Conservation (phyloP, 64 coral and sea anemone species). For the Actinia equina region DNA sequence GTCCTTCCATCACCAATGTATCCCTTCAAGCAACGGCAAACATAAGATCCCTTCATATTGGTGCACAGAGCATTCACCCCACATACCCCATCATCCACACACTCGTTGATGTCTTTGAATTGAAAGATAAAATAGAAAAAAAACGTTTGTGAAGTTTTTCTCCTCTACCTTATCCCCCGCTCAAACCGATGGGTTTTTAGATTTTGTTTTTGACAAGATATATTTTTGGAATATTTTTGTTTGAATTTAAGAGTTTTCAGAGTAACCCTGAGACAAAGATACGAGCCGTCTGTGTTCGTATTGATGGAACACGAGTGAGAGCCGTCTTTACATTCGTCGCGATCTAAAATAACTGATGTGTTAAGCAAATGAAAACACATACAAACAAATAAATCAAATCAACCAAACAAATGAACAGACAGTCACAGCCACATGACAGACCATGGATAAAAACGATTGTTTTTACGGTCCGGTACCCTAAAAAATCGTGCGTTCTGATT, state of each 20-base stretch:
- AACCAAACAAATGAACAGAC: too few species aligned
- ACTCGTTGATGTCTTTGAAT: conserved; percentile 27
- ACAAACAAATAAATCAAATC: too few species aligned
- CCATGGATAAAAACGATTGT: too few species aligned
- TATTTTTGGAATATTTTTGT: too few species aligned
- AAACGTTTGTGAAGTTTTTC: neutral
- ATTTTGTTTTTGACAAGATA: too few species aligned
- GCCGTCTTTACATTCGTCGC: neutral
- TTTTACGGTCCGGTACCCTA: too few species aligned
- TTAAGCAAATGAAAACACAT: neutral
- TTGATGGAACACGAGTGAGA: neutral
- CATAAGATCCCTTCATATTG: neutral
- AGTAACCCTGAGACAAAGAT: neutral
- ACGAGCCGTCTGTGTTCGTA: neutral
- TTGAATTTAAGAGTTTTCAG: too few species aligned
- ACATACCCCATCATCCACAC: neutral
- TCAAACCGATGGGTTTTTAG: too few species aligned
- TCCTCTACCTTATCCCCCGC: too few species aligned
- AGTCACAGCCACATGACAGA: too few species aligned
- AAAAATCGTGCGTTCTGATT: too few species aligned
- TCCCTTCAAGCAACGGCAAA: conserved; percentile 26
- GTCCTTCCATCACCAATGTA: conserved; percentile 13
- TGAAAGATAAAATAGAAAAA: neutral
- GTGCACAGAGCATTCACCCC: neutral
- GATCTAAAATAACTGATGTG: neutral